Evolutionary conservation across 2,888 invertebrate genomes (phyloP), one percentile per base, ranked within the genome.

Genomic region (Camponotus fellah): DNA sequence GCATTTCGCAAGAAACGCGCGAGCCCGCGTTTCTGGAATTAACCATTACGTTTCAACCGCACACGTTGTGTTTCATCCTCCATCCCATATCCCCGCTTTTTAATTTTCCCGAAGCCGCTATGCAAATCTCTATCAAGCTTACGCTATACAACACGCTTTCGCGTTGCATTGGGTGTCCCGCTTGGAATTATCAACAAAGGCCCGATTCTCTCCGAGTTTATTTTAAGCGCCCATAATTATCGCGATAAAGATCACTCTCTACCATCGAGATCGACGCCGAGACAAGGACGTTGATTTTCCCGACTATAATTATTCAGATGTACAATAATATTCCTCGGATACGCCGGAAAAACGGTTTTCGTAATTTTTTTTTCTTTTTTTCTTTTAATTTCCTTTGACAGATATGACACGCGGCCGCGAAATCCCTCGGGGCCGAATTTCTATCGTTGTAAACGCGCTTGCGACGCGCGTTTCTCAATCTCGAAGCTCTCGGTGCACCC

Each of bases 401-500:
- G 14, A 26, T n/a, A 21, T 21, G 14, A 21, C 32, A n/a, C 49
- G 43, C 21, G 46, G 8, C 14, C 26, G 43, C 53, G 17, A 34
- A 10, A 49, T 37, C 71, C 26, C 37, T 58, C 26, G 14, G 43
- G 43, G 17, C n/a, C 9, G 14, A 37, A 9, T 32, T 8, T 43
- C 10, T 14, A 53, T n/a, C 14, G 9, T 26, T 62, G 17, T n/a
- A n/a, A 53, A n/a, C n/a, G 17, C 21, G 32, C 40, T 26, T 26
- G 53, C 53, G 14, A 8, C n/a, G 56, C 71, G 74, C 79, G 34
- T 6, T 12, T 46, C 81, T 81, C 64, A 86, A 83, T 82, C 88
- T 80, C 83, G 68, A 82, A 89, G 85, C 82, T 83, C 69, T 85
- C 69, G 83, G 83, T 86, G 85, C 85, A 80, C 81, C 82, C 84